Conservation (phyloP, 2,888 invertebrate genomes). For the Atethmia centrago region DNA sequence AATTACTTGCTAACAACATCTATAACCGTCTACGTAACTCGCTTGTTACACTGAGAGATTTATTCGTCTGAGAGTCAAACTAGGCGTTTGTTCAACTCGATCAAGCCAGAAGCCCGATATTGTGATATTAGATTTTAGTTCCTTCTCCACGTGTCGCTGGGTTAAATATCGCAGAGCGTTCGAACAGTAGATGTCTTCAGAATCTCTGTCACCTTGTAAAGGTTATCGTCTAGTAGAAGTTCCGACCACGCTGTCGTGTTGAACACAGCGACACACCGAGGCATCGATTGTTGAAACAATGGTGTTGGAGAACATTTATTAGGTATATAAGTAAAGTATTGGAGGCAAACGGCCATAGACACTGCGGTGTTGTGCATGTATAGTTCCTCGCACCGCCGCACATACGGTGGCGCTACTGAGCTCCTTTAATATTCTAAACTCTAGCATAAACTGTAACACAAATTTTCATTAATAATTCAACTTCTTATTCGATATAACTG, state of each 20-base stretch:
- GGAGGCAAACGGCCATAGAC: conserved; percentile 88
- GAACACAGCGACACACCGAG: conserved; percentile 74
- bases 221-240: conserved; percentile 72
- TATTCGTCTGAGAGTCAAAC: conserved; percentile 71
- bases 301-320: conserved; percentile 87
- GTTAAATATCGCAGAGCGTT: conserved; percentile 76
- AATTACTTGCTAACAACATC: conserved; percentile 39
- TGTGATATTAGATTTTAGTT: conserved; percentile 91
- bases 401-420: conserved; percentile 87
- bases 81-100: conserved; percentile 83
- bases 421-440: conserved; percentile 89
- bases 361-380: conserved; percentile 89
- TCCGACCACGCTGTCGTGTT: conserved; percentile 72
- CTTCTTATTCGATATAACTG: conserved; percentile 82
- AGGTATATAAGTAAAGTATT: conserved; percentile 88
- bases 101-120: conserved; percentile 88
- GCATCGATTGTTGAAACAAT: conserved; percentile 85
- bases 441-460: conserved; percentile 88
- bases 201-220: conserved; percentile 79
- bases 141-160: conserved; percentile 84
- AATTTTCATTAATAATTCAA: conserved; percentile 84
- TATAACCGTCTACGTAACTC: conserved; percentile 56
- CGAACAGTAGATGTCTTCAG: conserved; percentile 72
- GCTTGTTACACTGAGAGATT: conserved; percentile 65
- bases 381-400: conserved; percentile 90